phyloP scores from a whole-genome alignment of 2,888 invertebrate genomes.

The Synanthedon formicaeformis region DNA sequence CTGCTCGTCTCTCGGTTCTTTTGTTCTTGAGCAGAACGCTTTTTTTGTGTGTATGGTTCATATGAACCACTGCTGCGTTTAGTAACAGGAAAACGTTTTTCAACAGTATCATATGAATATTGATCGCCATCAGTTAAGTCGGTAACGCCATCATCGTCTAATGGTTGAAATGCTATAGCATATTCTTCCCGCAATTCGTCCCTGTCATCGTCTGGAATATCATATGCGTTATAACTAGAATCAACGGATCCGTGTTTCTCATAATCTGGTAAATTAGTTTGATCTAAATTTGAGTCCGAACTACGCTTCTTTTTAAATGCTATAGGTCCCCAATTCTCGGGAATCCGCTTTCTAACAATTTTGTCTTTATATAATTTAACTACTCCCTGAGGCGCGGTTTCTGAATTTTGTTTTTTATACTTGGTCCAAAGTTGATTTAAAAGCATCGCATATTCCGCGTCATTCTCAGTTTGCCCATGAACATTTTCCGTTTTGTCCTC shows the following conservation, averaged over 20 bases:
- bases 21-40: slow-evolving; percentile 37
- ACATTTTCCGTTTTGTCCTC: slow-evolving; percentile 34
- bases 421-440: slow-evolving; percentile 71
- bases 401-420: slow-evolving; percentile 50
- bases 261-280: slow-evolving; percentile 31
- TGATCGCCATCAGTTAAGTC: slow-evolving; percentile 53
- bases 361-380: slow-evolving; percentile 60
- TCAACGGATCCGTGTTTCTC: slow-evolving; percentile 30
- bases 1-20: slow-evolving; percentile 40
- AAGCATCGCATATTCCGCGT: slow-evolving; percentile 65
- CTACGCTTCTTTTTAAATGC: slow-evolving; percentile 64
- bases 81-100: slow-evolving; percentile 75
- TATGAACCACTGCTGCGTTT: slow-evolving; percentile 72
- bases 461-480: slow-evolving; percentile 43
- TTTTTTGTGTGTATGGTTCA: slow-evolving; percentile 34
- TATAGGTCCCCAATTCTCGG: slow-evolving; percentile 63
- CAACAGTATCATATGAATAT: slow-evolving; percentile 46
- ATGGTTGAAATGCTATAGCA: slow-evolving; percentile 59
- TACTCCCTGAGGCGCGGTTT: slow-evolving; percentile 49
- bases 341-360: slow-evolving; percentile 53
- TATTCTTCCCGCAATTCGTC: slow-evolving; percentile 59
- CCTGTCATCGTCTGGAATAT: slow-evolving; percentile 47
- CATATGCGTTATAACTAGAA: slow-evolving; percentile 44
- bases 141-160: slow-evolving; percentile 50
- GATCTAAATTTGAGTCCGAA: slow-evolving; percentile 33